Evolutionary conservation across 2,797 vertebrate genomes (phyloP).

Genomic region (Nannoperca obscura): DNA sequence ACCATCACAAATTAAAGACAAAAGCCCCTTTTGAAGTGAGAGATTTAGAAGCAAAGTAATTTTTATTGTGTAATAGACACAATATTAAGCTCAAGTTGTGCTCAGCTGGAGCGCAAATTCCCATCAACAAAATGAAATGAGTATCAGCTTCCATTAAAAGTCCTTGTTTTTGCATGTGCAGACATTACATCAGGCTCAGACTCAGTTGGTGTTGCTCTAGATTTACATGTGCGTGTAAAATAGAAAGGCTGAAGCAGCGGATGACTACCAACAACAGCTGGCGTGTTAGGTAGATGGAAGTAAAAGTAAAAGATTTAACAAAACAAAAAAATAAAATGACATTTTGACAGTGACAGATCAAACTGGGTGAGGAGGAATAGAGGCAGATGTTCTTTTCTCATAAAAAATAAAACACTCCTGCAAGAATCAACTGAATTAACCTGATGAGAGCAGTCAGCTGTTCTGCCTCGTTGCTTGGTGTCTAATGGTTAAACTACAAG

Average conservation of each 20-base stretch:
- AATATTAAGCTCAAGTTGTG: neutral
- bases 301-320: neutral
- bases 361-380: neutral
- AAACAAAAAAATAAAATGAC: neutral
- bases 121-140: constrained; percentile 3
- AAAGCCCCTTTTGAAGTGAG: neutral
- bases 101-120: neutral
- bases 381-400: constrained; percentile 31
- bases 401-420: constrained; percentile 7
- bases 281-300: neutral
- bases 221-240: neutral
- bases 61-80: neutral
- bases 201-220: neutral
- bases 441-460: constrained; percentile 55
- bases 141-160: neutral
- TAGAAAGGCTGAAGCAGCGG: neutral
- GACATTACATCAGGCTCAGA: neutral
- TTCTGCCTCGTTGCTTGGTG: constrained; percentile 59
- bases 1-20: neutral
- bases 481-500: constrained; percentile 61
- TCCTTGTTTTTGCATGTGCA: neutral
- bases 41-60: neutral
- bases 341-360: constrained; percentile 1
- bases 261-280: constrained; percentile 4
- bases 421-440: constrained; percentile 39